Conservation (phyloP, 2,797 vertebrate species). For the Prunella strophiata region DNA sequence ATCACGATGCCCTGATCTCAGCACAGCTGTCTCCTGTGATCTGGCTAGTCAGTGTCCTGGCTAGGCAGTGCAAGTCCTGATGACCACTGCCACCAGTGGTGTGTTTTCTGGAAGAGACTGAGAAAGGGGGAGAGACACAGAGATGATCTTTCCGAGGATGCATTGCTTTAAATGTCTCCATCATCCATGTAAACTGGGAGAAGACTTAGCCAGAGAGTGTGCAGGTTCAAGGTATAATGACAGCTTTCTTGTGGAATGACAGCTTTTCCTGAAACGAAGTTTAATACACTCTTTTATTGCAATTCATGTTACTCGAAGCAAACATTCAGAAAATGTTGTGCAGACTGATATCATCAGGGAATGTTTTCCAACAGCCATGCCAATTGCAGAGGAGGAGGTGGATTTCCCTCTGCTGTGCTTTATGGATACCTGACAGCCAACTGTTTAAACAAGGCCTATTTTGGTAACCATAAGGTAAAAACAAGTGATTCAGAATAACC, state of each 20-base stretch:
- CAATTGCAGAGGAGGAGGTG: conserved; percentile 26
- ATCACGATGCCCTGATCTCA: not conserved
- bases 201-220: not conserved
- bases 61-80: not conserved
- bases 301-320: not conserved
- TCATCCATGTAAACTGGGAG: not conserved
- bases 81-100: not conserved
- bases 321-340: not conserved
- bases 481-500: not conserved
- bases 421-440: conserved; percentile 36
- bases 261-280: not conserved
- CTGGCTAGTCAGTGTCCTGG: not conserved
- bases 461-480: not conserved
- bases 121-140: not conserved
- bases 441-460: conserved; percentile 28
- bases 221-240: not conserved
- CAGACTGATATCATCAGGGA: not conserved
- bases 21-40: not conserved
- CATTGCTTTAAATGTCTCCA: not conserved
- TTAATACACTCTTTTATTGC: not conserved
- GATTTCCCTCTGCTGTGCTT: conserved; percentile 16
- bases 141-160: not conserved
- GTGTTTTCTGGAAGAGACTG: not conserved
- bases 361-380: conserved; percentile 23
- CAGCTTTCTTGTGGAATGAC: not conserved